Conservation (phyloP, 2,113 vertebrate species). For the Campylomormyrus numenius region DNA sequence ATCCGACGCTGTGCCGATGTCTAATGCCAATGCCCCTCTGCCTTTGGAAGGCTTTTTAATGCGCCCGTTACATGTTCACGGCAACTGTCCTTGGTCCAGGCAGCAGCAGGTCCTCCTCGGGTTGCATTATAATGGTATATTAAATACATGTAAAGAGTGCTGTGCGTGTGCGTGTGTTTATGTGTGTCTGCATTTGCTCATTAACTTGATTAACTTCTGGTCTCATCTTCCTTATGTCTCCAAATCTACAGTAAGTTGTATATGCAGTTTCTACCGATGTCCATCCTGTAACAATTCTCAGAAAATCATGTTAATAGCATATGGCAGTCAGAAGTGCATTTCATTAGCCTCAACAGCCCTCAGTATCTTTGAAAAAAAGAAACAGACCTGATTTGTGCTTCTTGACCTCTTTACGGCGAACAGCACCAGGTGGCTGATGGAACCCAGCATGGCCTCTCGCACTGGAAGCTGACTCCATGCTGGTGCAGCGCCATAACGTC, state of each 20-base stretch:
- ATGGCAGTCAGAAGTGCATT: background rate
- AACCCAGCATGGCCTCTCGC: slow-evolving; percentile 28
- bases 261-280: background rate
- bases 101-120: background rate
- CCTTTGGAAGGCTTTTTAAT: background rate
- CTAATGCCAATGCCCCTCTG: background rate
- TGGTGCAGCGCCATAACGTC: background rate
- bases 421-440: slow-evolving; percentile 29
- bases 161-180: background rate
- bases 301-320: background rate
- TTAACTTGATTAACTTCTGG: background rate
- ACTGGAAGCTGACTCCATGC: slow-evolving; percentile 18
- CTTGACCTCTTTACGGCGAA: background rate
- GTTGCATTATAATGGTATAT: background rate
- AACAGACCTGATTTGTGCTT: slow-evolving; percentile 36
- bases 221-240: background rate
- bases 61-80: background rate
- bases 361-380: background rate
- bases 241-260: background rate
- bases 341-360: background rate
- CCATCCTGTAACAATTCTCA: background rate
- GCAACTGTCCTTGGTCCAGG: background rate
- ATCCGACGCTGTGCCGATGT: slow-evolving; percentile 36
- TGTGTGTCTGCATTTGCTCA: background rate
- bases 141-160: background rate